phyloP scores from a whole-genome alignment of 1,140 invertebrate species.

The Aphis craccivora region DNA sequence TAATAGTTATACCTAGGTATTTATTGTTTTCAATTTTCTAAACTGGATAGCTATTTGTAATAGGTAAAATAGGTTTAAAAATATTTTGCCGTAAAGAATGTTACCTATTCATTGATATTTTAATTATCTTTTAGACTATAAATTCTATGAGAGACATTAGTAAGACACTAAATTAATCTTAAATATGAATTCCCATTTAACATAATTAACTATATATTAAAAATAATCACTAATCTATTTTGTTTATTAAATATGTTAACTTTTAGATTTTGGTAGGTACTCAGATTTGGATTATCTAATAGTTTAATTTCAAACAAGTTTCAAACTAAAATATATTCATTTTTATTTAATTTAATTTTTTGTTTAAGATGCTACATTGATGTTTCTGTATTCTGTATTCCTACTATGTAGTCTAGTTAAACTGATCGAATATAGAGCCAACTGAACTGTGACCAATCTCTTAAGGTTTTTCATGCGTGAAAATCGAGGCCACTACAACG shows the following conservation, averaged over 20 bases:
- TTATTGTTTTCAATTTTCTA: not conserved
- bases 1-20: not conserved
- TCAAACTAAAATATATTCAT: not conserved
- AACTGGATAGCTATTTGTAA: not conserved
- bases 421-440: conserved; percentile 49
- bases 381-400: not conserved
- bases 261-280: not conserved
- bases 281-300: not conserved
- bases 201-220: not conserved
- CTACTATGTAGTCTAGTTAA: conserved; percentile 29
- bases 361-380: not conserved
- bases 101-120: not conserved
- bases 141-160: not conserved
- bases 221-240: not conserved
- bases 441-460: conserved; percentile 39
- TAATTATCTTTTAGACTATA: not conserved
- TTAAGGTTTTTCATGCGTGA: conserved; percentile 37
- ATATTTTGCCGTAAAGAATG: not conserved
- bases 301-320: not conserved
- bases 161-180: not conserved
- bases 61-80: not conserved
- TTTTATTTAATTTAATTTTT: conserved; percentile 8
- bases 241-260: not conserved
- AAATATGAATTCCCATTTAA: not conserved
- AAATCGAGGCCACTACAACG: conserved; percentile 54